Evolutionary conservation across 2,888 invertebrate genomes (phyloP), one percentile per base, ranked within the genome.

Genomic region (Rhingia campestris): DNA sequence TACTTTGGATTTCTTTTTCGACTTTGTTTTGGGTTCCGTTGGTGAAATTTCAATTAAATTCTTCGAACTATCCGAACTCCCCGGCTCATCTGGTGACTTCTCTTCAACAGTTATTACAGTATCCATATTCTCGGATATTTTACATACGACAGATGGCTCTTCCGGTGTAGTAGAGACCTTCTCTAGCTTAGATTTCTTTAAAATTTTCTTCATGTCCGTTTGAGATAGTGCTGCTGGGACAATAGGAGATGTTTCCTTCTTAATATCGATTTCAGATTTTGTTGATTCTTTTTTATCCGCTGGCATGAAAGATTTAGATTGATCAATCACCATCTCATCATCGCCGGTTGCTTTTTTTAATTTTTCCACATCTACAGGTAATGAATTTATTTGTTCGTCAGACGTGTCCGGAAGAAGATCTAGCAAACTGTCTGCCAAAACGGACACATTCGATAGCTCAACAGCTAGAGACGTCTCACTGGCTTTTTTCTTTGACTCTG

Each of bases 371-470:
- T 69, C 56, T 37, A 67, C 3, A 5, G 75, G 22, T 7, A 14
- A 14, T 14, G 10, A 22, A 22, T 22, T 22, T 2, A 2, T 22
- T 22, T 22, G 22, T 2, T 22, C 22, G 22, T 4, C 54, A 49
- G 6, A 6, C 35, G 84, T 59, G 22, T 74, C 73, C 4, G 41
- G 63, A 1, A 45, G 51, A 0, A 86, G 53, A 66, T 86, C 87
- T 22, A 86, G 43, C 43, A 86, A 51, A 45, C 86, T 82, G 67
- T 87, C 86, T 9, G 73, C 73, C n/a, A 86, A 51, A 80, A 86
- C 85, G 9, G 79, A 73, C 4, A 74, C 87, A 67, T 86, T 86
- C 0, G 87, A 79, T 53, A 79, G 47, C 59, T 87, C 86, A 30
- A 59, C 56, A 53, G 82, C 80, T n/a, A 72, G 51, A 14, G 84